Percentiles rank a stretch among this genome's conserved stretches.
phyloP scores from a whole-genome alignment of 35 echinoderm and acorn worm genomes.

The Heliocidaris tuberculata region DNA sequence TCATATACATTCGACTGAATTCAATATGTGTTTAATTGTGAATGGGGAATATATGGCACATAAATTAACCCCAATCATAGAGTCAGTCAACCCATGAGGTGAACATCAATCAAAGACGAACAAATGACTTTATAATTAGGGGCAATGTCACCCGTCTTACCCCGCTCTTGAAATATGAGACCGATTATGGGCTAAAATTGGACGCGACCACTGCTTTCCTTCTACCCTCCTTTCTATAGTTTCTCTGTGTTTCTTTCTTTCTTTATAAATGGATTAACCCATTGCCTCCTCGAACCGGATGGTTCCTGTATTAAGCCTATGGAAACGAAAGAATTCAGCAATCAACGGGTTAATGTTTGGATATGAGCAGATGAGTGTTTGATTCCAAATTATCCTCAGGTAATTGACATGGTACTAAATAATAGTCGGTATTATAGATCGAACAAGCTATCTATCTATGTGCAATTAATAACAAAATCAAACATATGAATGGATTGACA shows the following conservation, averaged over 20 bases:
- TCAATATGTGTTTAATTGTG: not conserved
- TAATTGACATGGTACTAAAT: no score
- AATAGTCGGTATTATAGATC: no score
- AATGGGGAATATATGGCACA: not conserved
- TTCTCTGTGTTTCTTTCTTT: not conserved
- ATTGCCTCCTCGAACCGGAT: no score
- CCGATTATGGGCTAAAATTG: not conserved
- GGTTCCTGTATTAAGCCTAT: no score
- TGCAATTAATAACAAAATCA: no score
- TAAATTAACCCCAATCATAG: not conserved
- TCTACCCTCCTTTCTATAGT: not conserved
- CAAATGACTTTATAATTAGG: constrained; percentile 32
- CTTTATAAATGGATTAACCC: not conserved
- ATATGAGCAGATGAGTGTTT: no score
- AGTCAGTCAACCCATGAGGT: not conserved
- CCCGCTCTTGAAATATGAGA: not conserved
- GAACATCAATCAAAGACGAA: not conserved
- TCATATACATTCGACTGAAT: not conserved
- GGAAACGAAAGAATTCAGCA: no score
- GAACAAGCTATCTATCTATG: no score
- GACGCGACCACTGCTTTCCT: not conserved
- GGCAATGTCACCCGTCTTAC: not conserved
- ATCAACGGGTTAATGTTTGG: no score
- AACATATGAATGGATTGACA: no score
- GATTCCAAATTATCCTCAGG: no score